Evolutionary conservation across 2,797 vertebrate genomes (phyloP), one percentile per base, ranked within the genome.

Genomic region (Lemur catta): DNA sequence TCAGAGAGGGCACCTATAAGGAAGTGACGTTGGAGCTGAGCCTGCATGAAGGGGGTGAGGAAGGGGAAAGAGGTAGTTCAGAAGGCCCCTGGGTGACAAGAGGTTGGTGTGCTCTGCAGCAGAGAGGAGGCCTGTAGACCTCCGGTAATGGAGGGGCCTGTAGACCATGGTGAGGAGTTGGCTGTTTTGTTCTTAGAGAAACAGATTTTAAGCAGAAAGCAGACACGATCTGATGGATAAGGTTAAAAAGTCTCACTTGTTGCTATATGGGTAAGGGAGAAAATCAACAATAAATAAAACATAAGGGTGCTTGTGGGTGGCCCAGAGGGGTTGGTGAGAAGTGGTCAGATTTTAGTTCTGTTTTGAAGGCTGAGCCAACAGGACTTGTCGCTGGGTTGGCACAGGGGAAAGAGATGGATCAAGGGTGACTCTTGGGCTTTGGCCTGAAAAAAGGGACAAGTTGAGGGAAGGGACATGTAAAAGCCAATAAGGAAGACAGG

Each of bases 181-280:
- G 46, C 11, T 59, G 9, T 5, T 75, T 69, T 75, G 57, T 94
- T 92, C 79, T 78, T 74, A 55, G 71, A 81, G 48, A 91, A 89
- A 69, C 3, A 57, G 11, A 46, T 94, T 88, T 95, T 63, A 89
- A 94, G 18, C 38, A 80, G 52, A 92, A 6, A 35, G 28, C 20
- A 63, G 38, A 35, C 10, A 28, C 24, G 52, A 20, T 61, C 43
- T 28, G 5, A 26, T 30, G 22, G 41, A 48, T 57, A 43, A 76
- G 67, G 33, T n/a, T 75, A 33, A 79, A 84, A 75, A 17, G 43
- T n/a, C 28, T 28, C n/a, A 41, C 30, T 79, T 18, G 20, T 61
- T 74, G 5, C 82, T 69, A 2, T 20, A 24, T 35, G n/a, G 9
- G 7, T n/a, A 74, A 24, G 46, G 15, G 48, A 93, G n/a, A 57